Conservation (phyloP, 2,113 vertebrate species). For the Corythaixoides concolor region DNA sequence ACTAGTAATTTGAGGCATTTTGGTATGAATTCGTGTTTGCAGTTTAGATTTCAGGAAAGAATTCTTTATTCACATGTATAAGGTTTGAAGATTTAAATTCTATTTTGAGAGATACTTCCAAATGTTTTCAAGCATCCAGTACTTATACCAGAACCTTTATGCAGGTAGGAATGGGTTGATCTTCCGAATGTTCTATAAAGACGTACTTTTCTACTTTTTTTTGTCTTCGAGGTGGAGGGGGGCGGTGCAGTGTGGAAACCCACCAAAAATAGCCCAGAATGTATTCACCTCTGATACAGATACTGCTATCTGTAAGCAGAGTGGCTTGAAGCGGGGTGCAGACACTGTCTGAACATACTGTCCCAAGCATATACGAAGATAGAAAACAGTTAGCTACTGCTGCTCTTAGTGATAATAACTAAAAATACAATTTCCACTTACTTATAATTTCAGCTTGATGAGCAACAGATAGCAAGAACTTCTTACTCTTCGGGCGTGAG, state of each 20-base stretch:
- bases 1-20: neutral
- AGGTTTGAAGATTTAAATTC: neutral
- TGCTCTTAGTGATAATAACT: neutral
- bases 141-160: neutral
- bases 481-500: fast-evolving
- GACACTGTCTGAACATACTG: neutral
- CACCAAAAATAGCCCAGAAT: neutral
- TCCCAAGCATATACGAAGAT: neutral
- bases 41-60: neutral
- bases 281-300: neutral
- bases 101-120: neutral
- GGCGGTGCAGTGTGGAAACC: too few relatives aligned
- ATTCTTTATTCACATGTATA: neutral
- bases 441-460: neutral
- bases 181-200: neutral
- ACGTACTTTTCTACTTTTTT: neutral
- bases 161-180: neutral
- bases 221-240: too few relatives aligned
- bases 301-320: neutral
- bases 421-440: neutral
- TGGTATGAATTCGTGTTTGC: neutral
- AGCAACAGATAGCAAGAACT: neutral
- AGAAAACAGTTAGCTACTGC: neutral
- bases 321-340: too few relatives aligned
- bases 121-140: neutral